phyloP scores from a whole-genome alignment of 1,140 invertebrate genomes.

The Drosophila neocordata region DNA sequence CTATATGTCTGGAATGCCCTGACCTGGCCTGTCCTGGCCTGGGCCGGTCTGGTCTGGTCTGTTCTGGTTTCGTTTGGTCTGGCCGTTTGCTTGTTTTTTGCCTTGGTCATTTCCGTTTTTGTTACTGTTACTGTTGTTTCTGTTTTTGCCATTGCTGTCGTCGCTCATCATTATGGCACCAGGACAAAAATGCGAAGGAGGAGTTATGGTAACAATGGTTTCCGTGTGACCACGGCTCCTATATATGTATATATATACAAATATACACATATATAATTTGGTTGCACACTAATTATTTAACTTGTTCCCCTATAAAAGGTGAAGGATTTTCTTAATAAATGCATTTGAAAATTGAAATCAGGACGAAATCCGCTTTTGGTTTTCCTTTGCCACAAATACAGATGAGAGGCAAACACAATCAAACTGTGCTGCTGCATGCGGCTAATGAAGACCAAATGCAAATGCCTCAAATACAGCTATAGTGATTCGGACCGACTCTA shows the following conservation, averaged over 20 bases:
- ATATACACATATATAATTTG: constrained; percentile 30
- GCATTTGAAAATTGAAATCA: constrained; percentile 51
- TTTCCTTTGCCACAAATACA: constrained; percentile 35
- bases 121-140: constrained; percentile 34
- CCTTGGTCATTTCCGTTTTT: constrained; percentile 78
- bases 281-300: constrained; percentile 60
- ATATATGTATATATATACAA: no score
- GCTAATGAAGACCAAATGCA: constrained; percentile 77
- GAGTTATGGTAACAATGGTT: constrained; percentile 32
- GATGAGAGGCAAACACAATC: constrained; percentile 55
- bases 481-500: no score
- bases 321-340: constrained; percentile 42
- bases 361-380: constrained; percentile 60
- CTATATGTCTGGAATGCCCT: constrained; percentile 3
- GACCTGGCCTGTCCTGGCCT: background rate
- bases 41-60: background rate
- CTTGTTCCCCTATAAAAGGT: constrained; percentile 48
- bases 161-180: constrained; percentile 53
- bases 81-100: constrained; percentile 56
- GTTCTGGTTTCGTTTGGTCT: background rate
- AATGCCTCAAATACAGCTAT: constrained; percentile 23
- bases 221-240: background rate
- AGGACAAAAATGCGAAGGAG: constrained; percentile 22
- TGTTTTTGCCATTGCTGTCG: constrained; percentile 62
- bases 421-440: constrained; percentile 37